phyloP scores from a whole-genome alignment of 2,888 invertebrate genomes.

The Abscondita cerata region DNA sequence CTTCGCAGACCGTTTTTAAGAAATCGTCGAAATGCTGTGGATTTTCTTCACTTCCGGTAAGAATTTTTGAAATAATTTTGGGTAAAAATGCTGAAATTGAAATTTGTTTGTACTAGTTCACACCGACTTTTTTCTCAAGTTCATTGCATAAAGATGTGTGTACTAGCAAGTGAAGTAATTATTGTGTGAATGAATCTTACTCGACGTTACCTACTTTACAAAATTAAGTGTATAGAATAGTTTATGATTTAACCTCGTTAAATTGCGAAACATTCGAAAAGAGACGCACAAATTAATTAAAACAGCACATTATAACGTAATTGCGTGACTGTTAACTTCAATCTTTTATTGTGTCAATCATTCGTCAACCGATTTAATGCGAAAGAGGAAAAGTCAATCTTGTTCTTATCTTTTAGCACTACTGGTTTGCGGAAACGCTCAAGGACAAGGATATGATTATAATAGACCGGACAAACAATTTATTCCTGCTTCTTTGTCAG shows the following conservation, averaged over 20 bases:
- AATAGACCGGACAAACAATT: constrained; percentile 72
- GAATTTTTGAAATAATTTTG: background rate
- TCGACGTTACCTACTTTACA: constrained; percentile 15
- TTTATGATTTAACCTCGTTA: constrained; percentile 11
- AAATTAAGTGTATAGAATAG: constrained; percentile 22
- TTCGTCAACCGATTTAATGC: background rate
- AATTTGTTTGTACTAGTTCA: constrained; percentile 22
- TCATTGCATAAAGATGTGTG: constrained; percentile 24
- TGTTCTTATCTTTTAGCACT: constrained; percentile 6
- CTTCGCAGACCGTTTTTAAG: constrained; percentile 6
- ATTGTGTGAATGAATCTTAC: constrained; percentile 17
- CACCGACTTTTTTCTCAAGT: constrained; percentile 17
- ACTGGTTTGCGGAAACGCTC: constrained; percentile 60
- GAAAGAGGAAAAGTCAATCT: constrained; percentile 1
- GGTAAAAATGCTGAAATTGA: background rate
- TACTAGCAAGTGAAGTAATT: constrained; percentile 23
- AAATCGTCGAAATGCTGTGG: constrained; percentile 14
- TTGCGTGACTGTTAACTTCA: too few species aligned
- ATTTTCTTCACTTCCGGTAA: constrained; percentile 17
- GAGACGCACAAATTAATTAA: background rate
- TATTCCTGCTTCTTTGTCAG: constrained; percentile 12
- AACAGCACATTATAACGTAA: too few species aligned
- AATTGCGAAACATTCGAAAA: background rate
- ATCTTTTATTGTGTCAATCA: constrained; percentile 5
- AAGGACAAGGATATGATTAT: constrained; percentile 76